Evolutionary conservation across 2,888 invertebrate genomes (phyloP), one percentile per base, ranked within the genome.

Genomic region (Tenthredo notha): DNA sequence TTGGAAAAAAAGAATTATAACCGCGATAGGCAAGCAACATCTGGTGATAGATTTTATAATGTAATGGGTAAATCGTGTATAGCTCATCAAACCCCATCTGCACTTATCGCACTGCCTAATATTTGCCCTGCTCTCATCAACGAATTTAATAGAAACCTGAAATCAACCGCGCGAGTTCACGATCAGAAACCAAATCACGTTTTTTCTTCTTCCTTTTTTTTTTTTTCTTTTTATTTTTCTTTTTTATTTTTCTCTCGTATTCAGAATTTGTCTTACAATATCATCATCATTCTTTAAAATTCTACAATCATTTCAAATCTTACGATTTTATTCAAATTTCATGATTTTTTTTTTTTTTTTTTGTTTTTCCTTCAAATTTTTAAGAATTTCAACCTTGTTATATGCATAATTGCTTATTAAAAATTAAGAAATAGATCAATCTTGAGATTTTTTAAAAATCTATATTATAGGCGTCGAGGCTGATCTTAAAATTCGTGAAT

Each of bases 51-150:
- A 80, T 58, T 80, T 40, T 37, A 43, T 37, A 80, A 61, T 54
- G 47, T 80, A 61, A 80, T 80, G 80, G 80, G 37, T n/a, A 50
- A 80, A 80, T 80, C 80, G 61, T 80, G 80, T 80, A 80, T 21
- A 58, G 21, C 33, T 80, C 58, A 61, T 61, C 37, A 80, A 29
- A 54, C 47, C 50, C 47, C 54, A 77, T 54, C 47, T 77, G 21
- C 80, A 58, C 80, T 61, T 80, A 80, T 80, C 80, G 40, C 12
- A 15, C 33, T n/a, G 61, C 33, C 80, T 80, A 80, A 58, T 80
- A 61, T 80, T 80, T 80, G 40, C 61, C 80, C 80, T 80, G 77
- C 80, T 33, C 61, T 80, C 80, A 61, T 40, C 25, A 54, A 40
- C 72, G 72, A 74, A 74, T 74, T 74, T 74, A 43, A 74, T 74